Conservation (phyloP, 1,140 invertebrate genomes). For the Episyrphus balteatus region DNA sequence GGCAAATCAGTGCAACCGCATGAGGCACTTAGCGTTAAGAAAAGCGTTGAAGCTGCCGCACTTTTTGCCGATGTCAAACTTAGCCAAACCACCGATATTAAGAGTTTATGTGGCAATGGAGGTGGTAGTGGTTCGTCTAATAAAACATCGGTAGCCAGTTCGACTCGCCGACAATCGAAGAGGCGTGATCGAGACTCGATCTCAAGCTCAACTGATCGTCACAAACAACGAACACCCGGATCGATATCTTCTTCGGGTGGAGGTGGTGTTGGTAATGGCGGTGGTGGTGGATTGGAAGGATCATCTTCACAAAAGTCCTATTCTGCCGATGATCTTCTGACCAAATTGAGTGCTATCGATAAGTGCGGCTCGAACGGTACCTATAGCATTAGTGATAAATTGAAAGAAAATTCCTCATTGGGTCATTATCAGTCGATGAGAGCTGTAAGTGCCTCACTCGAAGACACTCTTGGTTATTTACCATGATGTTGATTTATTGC, state of each 20-base stretch:
- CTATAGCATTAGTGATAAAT: conserved; percentile 21
- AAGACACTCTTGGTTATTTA: conserved; percentile 38
- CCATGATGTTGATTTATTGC: conserved; percentile 19
- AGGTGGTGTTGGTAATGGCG: conserved; percentile 10
- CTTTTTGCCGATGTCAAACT: conserved; percentile 59
- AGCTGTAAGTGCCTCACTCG: conserved; percentile 31
- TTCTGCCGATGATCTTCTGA: conserved; percentile 28
- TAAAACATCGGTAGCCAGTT: background rate
- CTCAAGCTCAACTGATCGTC: conserved; percentile 15
- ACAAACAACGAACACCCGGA: conserved; percentile 18
- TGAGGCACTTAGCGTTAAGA: conserved; percentile 72
- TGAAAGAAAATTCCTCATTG: conserved; percentile 13
- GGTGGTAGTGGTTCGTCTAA: background rate
- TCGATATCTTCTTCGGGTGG: conserved; percentile 10
- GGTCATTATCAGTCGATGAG: conserved; percentile 33
- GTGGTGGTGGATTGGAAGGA: conserved; percentile 6
- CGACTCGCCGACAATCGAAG: background rate
- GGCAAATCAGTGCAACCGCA: conserved; percentile 40
- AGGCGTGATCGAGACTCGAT: conserved; percentile 7
- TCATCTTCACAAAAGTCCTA: conserved; percentile 16
- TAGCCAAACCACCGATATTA: conserved; percentile 35
- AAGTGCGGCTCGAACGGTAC: conserved; percentile 10
- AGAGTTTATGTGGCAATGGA: conserved; percentile 21
- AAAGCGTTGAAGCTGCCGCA: conserved; percentile 76
- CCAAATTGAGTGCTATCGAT: conserved; percentile 28